Percentiles rank a stretch among this genome's conserved stretches.
Conservation (phyloP, 2,888 invertebrate species). For the Agrotis clavis region DNA sequence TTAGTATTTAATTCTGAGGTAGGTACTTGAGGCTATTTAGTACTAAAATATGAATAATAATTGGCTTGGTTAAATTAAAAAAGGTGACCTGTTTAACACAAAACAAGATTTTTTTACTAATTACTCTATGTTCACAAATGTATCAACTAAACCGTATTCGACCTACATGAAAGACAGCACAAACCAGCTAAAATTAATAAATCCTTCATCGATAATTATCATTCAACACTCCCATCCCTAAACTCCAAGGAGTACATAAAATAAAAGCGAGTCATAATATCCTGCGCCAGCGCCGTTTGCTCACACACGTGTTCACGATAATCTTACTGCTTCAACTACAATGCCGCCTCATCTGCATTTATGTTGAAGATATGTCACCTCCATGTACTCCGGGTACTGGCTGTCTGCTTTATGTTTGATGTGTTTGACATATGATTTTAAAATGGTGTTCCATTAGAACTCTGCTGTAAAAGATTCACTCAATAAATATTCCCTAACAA, state of each 20-base stretch:
- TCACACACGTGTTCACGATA: constrained; percentile 73
- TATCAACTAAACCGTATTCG: no score
- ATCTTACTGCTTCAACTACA: constrained; percentile 64
- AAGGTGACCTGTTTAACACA: neutral
- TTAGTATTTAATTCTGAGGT: neutral
- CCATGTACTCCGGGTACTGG: no score
- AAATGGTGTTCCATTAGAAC: no score
- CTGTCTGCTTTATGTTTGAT: no score
- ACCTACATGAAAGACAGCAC: no score
- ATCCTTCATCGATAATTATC: constrained; percentile 34
- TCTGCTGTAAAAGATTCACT: no score
- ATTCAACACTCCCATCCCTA: constrained; percentile 52
- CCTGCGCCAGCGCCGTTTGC: constrained; percentile 76
- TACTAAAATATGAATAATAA: no score
- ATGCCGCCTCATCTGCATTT: constrained; percentile 67
- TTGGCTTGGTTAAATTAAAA: neutral
- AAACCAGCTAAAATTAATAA: no score
- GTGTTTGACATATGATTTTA: no score
- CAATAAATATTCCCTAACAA: no score
- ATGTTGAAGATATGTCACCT: no score
- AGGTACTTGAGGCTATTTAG: neutral
- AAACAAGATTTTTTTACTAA: neutral
- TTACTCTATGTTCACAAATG: no score
- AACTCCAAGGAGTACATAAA: constrained; percentile 76
- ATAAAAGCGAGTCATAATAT: constrained; percentile 88